phyloP scores from a whole-genome alignment of 2,797 vertebrate species.

The Pampus argenteus region DNA sequence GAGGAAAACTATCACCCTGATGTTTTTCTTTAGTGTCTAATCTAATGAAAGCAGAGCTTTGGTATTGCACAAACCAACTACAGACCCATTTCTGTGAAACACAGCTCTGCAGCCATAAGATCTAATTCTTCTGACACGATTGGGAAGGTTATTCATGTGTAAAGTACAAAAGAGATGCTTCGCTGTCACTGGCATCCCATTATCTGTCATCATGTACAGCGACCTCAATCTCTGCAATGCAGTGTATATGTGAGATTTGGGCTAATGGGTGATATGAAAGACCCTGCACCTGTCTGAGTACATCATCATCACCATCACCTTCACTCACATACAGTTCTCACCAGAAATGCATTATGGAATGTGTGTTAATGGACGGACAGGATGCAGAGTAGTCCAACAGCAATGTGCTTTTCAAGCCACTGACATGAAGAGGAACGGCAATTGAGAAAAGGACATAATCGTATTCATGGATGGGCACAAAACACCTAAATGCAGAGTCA shows the following conservation, averaged over 20 bases:
- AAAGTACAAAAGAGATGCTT: conserved; percentile 65
- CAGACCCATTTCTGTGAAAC: conserved; percentile 10
- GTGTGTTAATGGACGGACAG: conserved; percentile 9
- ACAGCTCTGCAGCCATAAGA: conserved; percentile 28
- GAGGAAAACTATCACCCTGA: neutral
- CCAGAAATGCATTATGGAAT: conserved; percentile 10
- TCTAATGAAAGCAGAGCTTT: conserved; percentile 13
- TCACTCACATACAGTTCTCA: conserved; percentile 18
- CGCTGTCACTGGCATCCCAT: conserved; percentile 63
- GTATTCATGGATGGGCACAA: neutral
- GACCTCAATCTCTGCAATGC: conserved; percentile 40
- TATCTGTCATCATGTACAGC: conserved; percentile 46
- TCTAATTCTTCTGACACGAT: conserved; percentile 54
- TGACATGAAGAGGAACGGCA: neutral
- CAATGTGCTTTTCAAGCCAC: neutral
- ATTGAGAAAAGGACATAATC: conserved; percentile 1
- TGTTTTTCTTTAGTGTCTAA: neutral
- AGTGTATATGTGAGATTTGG: conserved; percentile 18
- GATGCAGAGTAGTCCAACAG: neutral
- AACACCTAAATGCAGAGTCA: neutral
- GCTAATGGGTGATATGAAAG: conserved; percentile 51
- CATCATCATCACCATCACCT: conserved; percentile 47
- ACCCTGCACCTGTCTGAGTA: conserved; percentile 38
- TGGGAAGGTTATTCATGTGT: conserved; percentile 57
- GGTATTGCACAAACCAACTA: neutral